Evolutionary conservation across 2,797 vertebrate species (phyloP).

Genomic region (Gambelia wislizenii): DNA sequence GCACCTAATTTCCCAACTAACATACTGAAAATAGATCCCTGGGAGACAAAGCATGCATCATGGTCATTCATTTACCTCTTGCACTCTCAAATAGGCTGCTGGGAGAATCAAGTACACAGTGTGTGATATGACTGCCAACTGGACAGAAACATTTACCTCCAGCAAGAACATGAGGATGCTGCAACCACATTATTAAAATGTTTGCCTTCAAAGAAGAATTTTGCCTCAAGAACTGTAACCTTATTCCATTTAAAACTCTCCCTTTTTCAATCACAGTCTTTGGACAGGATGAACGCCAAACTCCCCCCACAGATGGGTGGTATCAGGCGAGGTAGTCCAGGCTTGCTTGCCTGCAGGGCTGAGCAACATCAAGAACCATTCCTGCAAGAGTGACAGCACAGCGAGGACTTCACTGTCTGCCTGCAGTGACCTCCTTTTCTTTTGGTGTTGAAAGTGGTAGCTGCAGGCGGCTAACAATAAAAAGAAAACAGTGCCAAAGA

Average conservation of each 20-base stretch:
- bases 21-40: constrained; percentile 52
- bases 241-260: not conserved
- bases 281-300: not conserved
- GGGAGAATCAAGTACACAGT: constrained; percentile 19
- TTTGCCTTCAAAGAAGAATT: constrained; percentile 19
- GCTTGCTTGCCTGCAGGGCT: not conserved
- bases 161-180: constrained; percentile 29
- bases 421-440: not conserved
- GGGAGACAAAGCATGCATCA: constrained; percentile 62
- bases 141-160: constrained; percentile 27
- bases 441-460: not conserved
- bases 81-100: constrained; percentile 38
- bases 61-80: constrained; percentile 54
- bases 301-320: not conserved
- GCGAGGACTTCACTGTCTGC: not conserved
- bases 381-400: not conserved
- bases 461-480: not conserved
- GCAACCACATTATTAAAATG: constrained; percentile 26
- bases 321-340: not conserved
- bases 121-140: not conserved
- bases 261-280: not conserved
- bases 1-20: constrained; percentile 56
- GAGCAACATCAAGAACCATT: not conserved
- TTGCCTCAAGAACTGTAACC: not conserved
- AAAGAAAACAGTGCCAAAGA: not conserved